Evolutionary conservation across 2,113 vertebrate genomes (phyloP), one percentile per base, ranked within the genome.

Genomic region (Brachirus orientalis): DNA sequence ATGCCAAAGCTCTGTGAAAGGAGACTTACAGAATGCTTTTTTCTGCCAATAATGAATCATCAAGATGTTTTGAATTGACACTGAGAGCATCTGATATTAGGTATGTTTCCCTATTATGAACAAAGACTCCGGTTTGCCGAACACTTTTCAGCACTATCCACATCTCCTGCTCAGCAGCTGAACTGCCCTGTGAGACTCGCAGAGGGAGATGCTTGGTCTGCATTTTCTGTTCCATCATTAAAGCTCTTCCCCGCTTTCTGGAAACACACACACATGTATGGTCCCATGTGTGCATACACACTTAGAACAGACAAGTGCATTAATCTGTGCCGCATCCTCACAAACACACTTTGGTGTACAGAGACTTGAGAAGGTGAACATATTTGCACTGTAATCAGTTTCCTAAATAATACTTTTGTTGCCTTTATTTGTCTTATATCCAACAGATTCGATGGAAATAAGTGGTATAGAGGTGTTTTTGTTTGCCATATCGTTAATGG

Each of bases 161-260:
- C 53, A 53, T 77, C 66, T 73, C 40, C 0, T 20, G 69, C 53
- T 68, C 33, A 11, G 72, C 9, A 19, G 52, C 41, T 58, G 72
- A 83, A 77, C 80, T 80, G 73, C 72, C 83, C 74, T 71, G 38
- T 17, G 80, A 77, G 84, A 78, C 70, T 66, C 44, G 0, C 37
- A 59, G 51, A 35, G 63, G 36, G 69, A 82, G 68, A 71, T 79
- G 85, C 84, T 82, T 75, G 66, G 43, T 82, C 66, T 67, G 82
- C 86, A 77, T 70, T 79, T 84, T 79, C 58, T 69, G 48, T 36
- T 36, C 73, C 76, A 57, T 83, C 81, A 82, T 90, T 85, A 89
- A 79, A 83, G 72, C 67, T 19, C 47, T 67, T 70, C 63, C 37
- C 20, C 11, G 12, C 53, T 64, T 70, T 63, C 58, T 67, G 22